Evolutionary conservation across 1,140 invertebrate species (phyloP), one percentile per base, ranked within the genome.

Genomic region (Globodera rostochiensis): DNA sequence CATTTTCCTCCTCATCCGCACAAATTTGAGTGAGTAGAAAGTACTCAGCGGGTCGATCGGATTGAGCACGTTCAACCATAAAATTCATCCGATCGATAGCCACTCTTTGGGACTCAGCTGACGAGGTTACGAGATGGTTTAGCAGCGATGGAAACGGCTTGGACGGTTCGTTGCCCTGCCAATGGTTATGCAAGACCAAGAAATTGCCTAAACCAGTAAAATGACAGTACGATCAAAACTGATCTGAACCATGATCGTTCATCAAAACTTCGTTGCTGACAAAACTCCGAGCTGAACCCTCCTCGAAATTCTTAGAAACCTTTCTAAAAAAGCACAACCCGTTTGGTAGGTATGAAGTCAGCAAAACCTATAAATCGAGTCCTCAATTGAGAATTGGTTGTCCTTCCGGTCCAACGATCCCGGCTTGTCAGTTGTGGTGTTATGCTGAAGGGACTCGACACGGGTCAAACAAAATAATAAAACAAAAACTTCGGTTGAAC

Each of bases 231-330:
- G 69, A 71, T 70, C 8, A 8, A 9, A 7, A 11, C n/a, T 45
- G 67, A n/a, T 70, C 8, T 15, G 6, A 64, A 64, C 57, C 57
- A 64, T 64, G 57, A 15, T 71, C 46, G 69, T 71, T 71, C 36
- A 47, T 71, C 36, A 71, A 19, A 36, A 71, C 36, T 47, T 71
- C 25, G 36, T 71, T 71, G 46, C 69, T 71, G 69, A 71, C 69
- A 6, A 71, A 71, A 71, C 69, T 71, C 36, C 46, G 25, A 47
- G 69, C 69, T 4, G 69, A 71, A 5, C 69, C 69, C 36, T 71
- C 69, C 36, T 71, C 69, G 19, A 71, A 71, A 36, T 71, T 19
- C 69, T 71, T 71, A 5, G 69, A 71, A 36, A 71, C n/a, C 46
- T 71, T 71, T 47, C 69, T 71, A 19, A 71, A 71, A 13, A 69